Evolutionary conservation across 2,888 invertebrate species (phyloP), one percentile per base, ranked within the genome.

Genomic region (Rhagonycha lutea): DNA sequence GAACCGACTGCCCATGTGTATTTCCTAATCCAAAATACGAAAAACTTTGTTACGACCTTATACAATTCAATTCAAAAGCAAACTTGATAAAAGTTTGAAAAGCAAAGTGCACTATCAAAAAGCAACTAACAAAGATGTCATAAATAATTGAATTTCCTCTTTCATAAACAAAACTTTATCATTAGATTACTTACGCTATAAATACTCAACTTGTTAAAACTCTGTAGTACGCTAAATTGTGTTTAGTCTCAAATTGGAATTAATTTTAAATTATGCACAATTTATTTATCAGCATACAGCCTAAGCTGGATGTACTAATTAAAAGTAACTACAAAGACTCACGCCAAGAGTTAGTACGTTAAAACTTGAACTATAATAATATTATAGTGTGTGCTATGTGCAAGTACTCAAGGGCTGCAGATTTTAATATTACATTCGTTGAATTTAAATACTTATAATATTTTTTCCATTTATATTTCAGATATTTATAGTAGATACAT

Each of bases 171-270:
- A 63, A 75, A 75, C 67, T 75, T 72, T 72, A 75, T 71, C 72
- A 62, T 68, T 75, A 75, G 68, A 75, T 72, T 72, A 72, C 70
- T 75, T 75, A 32, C n/a, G 47, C 71, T 61, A 75, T 75, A 75
- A 75, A 75, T 72, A 75, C 29, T 47, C 5, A 60, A 29, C 70
- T 68, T 63, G 62, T 68, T 72, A 69, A 69, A 75, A 74, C 74
- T 74, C 70, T 61, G 61, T 28, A 24, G 60, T 74, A 70, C 70
- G 74, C 70, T 28, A 70, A 74, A 74, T 74, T 74, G 70, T 67
- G 70, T 73, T 73, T 73, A 65, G 73, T 69, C 73, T 70, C 60
- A n/a, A 69, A 69, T 68, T 26, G 70, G 68, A 70, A 61, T 70
- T 47, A 47, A 47, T 47, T 47, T 72, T 72, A 75, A 68, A 75